These are phyloP conservation scores for Galerucella nymphaeae DNA, from an alignment of 2,888 invertebrate genomes.

Conservation along the genomic window DNA sequence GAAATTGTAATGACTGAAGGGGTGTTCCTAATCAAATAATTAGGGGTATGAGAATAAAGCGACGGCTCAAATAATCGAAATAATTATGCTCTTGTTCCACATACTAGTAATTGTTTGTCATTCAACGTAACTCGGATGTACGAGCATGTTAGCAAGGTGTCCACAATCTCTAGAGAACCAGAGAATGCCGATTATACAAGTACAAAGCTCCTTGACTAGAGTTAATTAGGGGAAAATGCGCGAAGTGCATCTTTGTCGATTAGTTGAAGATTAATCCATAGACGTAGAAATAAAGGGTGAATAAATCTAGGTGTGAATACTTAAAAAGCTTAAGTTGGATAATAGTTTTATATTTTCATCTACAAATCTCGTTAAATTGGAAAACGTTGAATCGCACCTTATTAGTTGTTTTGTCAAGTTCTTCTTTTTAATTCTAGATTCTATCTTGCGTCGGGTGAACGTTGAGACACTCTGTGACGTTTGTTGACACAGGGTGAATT, in stretches of 20 bases:
- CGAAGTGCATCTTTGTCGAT: constrained; percentile 48
- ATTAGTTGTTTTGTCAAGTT: too few species aligned
- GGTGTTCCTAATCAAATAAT: constrained; percentile 23
- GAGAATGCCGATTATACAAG: constrained; percentile 35
- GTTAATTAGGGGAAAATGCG: constrained; percentile 46
- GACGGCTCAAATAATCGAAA: constrained; percentile 22
- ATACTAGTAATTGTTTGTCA: constrained; percentile 5
- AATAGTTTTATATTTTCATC: too few species aligned
- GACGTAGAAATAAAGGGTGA: background rate
- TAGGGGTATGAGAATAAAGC: constrained; percentile 12
- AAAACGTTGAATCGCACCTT: too few species aligned
- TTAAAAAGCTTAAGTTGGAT: too few species aligned
- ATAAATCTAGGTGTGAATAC: background rate
- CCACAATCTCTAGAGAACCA: constrained; percentile 29
- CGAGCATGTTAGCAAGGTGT: constrained; percentile 33
- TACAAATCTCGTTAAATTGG: too few species aligned
- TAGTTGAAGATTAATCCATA: constrained; percentile 22
- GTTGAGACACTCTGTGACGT: too few species aligned
- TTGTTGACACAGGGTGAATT: too few species aligned
- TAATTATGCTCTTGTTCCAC: constrained; percentile 14
- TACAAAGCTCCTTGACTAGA: constrained; percentile 39
- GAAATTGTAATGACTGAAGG: constrained; percentile 10
- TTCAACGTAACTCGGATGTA: constrained; percentile 12
- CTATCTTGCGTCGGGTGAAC: too few species aligned
- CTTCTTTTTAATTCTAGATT: too few species aligned